Evolutionary conservation across 2,888 invertebrate genomes (phyloP), one percentile per base, ranked within the genome.

Genomic region (Parelbella ahira): DNA sequence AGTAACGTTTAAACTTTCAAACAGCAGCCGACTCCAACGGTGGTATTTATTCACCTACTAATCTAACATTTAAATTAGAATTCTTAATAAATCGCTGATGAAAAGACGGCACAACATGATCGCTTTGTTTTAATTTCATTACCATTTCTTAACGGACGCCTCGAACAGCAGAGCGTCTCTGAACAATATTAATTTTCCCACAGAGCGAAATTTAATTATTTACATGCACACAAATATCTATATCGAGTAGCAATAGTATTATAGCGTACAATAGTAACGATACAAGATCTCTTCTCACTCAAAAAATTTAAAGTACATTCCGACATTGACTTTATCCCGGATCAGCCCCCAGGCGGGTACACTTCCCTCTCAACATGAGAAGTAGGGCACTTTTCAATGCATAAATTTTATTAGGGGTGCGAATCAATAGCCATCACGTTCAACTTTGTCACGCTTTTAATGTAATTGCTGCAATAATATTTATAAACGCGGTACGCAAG

Each of bases 331-430:
- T 64, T 61, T 61, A 63, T 66, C 67, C 61, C 62, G 57, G 62
- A 63, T 58, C 63, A 67, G 63, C 65, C 76, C 68, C 60, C 61
- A 62, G 66, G 69, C 67, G 57, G 66, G 61, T 60, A 55, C 56
- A 58, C 63, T 63, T 65, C 72, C 69, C 74, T 73, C 66, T 66
- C 69, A 66, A 69, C 69, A 64, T 73, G 72, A 73, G 71, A 73
- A 73, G 69, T 68, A 70, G 79, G 77, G 71, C 63, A 65, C 57
- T 60, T 73, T 61, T 71, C 71, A 66, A 72, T 72, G 71, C 68
- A 68, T 68, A 72, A 73, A 72, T 77, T 82, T 81, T 81, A 81
- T 81, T 72, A 73, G 83, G 83, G 83, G 75, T 66, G 66, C 65
- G 69, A 82, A 81, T 82, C 83, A 77, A 83, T 81, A 76, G 67